These are phyloP conservation scores for Thalpophila matura DNA, from an alignment of 2,888 invertebrate genomes.

Conservation along the genomic window DNA sequence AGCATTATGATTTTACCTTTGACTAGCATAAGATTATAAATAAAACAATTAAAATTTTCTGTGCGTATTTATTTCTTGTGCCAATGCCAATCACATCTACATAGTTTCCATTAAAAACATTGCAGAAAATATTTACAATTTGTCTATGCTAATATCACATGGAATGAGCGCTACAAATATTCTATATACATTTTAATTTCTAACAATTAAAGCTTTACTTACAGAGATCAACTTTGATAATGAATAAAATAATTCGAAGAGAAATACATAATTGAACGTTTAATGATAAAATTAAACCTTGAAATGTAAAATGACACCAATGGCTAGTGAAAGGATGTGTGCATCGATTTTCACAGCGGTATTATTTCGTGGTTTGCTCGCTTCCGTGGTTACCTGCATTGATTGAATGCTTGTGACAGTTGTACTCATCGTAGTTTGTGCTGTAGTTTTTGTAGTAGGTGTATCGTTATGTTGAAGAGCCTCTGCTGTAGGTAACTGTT, in stretches of 20 bases:
- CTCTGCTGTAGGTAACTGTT: constrained; percentile 77
- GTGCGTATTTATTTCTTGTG: constrained; percentile 68
- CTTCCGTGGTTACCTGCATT: constrained; percentile 36
- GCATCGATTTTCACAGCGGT: constrained; percentile 46
- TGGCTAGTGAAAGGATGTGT: constrained; percentile 45
- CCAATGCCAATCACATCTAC: constrained; percentile 61
- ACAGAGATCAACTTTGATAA: constrained; percentile 60
- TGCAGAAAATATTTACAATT: constrained; percentile 62
- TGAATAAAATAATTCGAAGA: constrained; percentile 53
- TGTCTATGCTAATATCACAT: constrained; percentile 78
- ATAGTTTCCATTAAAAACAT: constrained; percentile 55
- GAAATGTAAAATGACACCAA: constrained; percentile 49
- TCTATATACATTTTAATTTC: constrained; percentile 56
- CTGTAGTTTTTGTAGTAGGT: constrained; percentile 68
- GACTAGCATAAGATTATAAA: constrained; percentile 68
- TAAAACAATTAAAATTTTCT: constrained; percentile 52
- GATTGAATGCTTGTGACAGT: constrained; percentile 36
- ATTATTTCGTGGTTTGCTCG: constrained; percentile 61
- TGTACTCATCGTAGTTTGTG: constrained; percentile 61
- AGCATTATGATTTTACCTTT: constrained; percentile 86
- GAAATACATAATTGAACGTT: constrained; percentile 7
- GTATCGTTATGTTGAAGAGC: constrained; percentile 79
- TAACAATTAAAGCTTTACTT: constrained; percentile 66
- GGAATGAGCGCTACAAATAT: constrained; percentile 66
- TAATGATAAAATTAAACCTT: constrained; percentile 20